phyloP scores from a whole-genome alignment of 2,797 vertebrate species.

The Tapirus indicus region DNA sequence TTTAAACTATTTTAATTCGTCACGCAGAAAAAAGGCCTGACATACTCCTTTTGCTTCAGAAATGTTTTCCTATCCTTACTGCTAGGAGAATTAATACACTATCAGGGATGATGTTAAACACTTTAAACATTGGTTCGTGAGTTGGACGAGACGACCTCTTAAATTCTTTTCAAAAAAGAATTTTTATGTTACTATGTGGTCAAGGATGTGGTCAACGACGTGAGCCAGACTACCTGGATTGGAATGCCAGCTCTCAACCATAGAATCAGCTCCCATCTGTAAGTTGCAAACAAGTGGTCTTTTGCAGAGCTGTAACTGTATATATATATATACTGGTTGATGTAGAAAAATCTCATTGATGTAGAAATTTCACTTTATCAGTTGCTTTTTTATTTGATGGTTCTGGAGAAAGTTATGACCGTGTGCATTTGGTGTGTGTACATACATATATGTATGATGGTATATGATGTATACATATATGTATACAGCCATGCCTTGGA shows the following conservation, averaged over 20 bases:
- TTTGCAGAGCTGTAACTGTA: background rate
- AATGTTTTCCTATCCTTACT: background rate
- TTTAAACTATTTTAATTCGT: constrained; percentile 28
- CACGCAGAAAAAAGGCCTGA: background rate
- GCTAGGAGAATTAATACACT: background rate
- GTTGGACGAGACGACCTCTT: background rate
- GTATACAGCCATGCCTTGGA: too few species aligned
- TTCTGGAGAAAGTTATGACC: background rate
- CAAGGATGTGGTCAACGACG: background rate
- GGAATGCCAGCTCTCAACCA: background rate
- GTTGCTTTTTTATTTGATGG: background rate
- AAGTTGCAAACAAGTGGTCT: background rate
- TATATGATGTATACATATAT: background rate
- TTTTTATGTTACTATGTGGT: background rate
- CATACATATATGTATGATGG: background rate
- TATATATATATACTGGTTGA: background rate
- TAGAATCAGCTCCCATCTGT: background rate
- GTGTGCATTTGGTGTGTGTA: background rate
- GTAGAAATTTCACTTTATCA: background rate
- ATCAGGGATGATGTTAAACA: background rate
- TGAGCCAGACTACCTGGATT: background rate
- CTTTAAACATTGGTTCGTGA: background rate
- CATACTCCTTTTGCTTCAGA: background rate
- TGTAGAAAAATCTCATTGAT: background rate
- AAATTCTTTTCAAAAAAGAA: background rate